These are phyloP conservation scores for Champsocephalus esox DNA, from an alignment of 2,797 vertebrate species.

Conservation along the genomic window DNA sequence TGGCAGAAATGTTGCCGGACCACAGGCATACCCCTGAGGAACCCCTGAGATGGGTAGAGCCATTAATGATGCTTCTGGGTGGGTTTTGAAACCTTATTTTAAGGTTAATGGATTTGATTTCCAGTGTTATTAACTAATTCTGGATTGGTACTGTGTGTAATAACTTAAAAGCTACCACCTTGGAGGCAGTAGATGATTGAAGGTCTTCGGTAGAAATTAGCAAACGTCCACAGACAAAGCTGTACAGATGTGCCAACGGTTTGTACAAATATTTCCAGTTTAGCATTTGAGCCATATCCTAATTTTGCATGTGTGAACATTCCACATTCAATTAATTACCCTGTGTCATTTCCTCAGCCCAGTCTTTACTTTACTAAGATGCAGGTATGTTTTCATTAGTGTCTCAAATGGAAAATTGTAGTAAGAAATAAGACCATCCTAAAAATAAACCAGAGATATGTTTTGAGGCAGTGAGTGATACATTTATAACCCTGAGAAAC, in stretches of 20 bases:
- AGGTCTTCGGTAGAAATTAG: slow-evolving; percentile 42
- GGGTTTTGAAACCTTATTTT: slow-evolving; percentile 63
- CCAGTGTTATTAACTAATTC: slow-evolving; percentile 58
- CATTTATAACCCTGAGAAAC: neutral
- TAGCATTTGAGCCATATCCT: slow-evolving; percentile 54
- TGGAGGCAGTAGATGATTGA: slow-evolving; percentile 46
- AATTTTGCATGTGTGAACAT: slow-evolving; percentile 53
- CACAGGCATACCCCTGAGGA: slow-evolving; percentile 74
- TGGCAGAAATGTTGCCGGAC: slow-evolving; percentile 79
- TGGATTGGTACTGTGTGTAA: slow-evolving; percentile 26
- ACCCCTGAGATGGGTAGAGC: slow-evolving; percentile 61
- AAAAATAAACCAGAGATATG: neutral
- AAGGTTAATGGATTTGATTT: slow-evolving; percentile 61
- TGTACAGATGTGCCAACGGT: slow-evolving; percentile 42
- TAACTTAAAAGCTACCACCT: slow-evolving; percentile 52
- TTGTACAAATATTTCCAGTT: slow-evolving; percentile 70
- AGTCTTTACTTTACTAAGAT: slow-evolving; percentile 21
- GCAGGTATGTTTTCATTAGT: slow-evolving; percentile 7
- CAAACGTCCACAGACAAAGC: slow-evolving; percentile 44
- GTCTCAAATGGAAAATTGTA: slow-evolving; percentile 3
- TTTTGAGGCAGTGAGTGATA: slow-evolving; percentile 12
- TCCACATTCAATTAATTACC: slow-evolving; percentile 41
- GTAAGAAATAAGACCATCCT: neutral
- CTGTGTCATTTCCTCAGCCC: slow-evolving; percentile 34
- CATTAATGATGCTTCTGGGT: slow-evolving; percentile 71